Evolutionary conservation across 2,888 invertebrate species (phyloP).

Genomic region (Loripinus fragilis): DNA sequence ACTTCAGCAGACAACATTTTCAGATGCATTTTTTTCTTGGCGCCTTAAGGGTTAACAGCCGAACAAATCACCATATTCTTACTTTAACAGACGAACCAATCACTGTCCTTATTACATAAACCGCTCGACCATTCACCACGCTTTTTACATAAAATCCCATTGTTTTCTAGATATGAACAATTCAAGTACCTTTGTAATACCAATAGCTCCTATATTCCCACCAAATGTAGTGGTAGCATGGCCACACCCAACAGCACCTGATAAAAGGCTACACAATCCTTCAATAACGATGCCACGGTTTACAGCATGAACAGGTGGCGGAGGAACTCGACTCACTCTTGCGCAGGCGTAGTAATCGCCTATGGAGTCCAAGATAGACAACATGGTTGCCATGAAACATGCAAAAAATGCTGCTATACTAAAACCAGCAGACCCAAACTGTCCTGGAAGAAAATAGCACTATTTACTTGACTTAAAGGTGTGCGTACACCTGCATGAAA

Average conservation of each 20-base stretch:
- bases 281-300: conserved; percentile 90
- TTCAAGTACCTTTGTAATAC: conserved; percentile 92
- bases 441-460: conserved; percentile 80
- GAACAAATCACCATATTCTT: too few species aligned
- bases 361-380: conserved; percentile 79
- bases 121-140: too few species aligned
- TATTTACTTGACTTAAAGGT: too few species aligned
- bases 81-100: too few species aligned
- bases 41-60: too few species aligned
- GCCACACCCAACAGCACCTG: conserved; percentile 95
- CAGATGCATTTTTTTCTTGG: too few species aligned
- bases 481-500: too few species aligned
- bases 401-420: conserved; percentile 76
- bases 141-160: too few species aligned
- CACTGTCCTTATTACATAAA: too few species aligned
- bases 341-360: too few species aligned
- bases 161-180: too few species aligned
- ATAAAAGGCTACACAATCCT: conserved; percentile 91
- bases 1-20: too few species aligned
- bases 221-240: conserved; percentile 95
- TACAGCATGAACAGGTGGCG: conserved; percentile 93
- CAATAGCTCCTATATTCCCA: conserved; percentile 94
- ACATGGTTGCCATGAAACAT: conserved; percentile 75
- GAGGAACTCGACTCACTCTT: conserved; percentile 89
- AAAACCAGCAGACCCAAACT: conserved; percentile 79